Conservation (phyloP, 2,888 invertebrate genomes). For the Sarcophaga caerulescens region DNA sequence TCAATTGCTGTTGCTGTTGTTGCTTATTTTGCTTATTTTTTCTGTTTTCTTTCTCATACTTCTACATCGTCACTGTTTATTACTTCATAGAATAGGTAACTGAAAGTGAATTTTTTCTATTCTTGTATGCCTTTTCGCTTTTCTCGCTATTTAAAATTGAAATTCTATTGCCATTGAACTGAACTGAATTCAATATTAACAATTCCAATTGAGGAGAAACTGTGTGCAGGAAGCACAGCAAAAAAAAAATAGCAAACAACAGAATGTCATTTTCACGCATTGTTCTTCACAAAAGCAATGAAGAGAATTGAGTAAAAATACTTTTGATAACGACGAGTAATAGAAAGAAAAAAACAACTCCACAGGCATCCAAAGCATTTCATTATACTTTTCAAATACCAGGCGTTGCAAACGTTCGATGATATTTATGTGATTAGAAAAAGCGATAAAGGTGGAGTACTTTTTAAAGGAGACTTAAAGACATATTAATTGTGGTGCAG, state of each 20-base stretch:
- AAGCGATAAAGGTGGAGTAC: no score
- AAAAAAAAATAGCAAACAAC: neutral
- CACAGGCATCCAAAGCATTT: neutral
- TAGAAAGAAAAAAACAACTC: neutral
- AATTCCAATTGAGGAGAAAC: constrained; percentile 35
- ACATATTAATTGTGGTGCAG: no score
- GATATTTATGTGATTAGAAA: no score
- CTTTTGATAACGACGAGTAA: neutral
- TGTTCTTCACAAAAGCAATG: constrained; percentile 26
- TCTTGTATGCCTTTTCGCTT: constrained; percentile 6
- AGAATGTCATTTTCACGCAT: constrained; percentile 44
- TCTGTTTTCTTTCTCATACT: constrained; percentile 9
- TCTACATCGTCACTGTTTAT: constrained; percentile 1
- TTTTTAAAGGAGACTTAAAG: no score
- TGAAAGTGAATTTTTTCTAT: constrained; percentile 46
- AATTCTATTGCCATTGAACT: constrained; percentile 48
- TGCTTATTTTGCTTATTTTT: no score
- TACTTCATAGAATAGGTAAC: constrained; percentile 11
- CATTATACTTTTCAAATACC: neutral
- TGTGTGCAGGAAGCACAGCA: neutral
- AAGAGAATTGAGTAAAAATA: constrained; percentile 19
- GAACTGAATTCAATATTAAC: constrained; percentile 24
- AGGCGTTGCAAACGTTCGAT: no score
- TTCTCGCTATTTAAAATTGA: constrained; percentile 29
- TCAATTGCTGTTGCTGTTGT: neutral